Evolutionary conservation across 2,888 invertebrate species (phyloP), one percentile per base, ranked within the genome.

Genomic region (Apocheima hispidaria): DNA sequence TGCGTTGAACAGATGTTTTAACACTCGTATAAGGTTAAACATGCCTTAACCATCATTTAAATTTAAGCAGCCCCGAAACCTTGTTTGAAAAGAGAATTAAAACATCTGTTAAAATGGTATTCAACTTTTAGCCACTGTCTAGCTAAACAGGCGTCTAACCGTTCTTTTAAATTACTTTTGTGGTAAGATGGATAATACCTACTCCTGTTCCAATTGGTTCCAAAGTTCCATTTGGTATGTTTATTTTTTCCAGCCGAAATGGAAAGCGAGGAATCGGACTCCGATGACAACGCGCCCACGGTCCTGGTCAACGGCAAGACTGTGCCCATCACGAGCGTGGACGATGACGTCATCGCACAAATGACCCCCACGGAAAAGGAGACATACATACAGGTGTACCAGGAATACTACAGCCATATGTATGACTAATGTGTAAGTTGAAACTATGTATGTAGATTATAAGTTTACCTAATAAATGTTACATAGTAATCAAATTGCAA

Each of bases 291-390:
- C 80, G 95, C 96, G 40, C 97, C 98, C 2, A 95, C 96, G 14
- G 97, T 99, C 6, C 93, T 94, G 73, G 97, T 98, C 28, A 97
- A 96, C 59, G 96, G 96, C 40, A 95, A 94, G 75, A 94, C 95
- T 14, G 96, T 98, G 68, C 94, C 97, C 1, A 94, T 98, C 60
- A 96, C 97, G 30, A 96, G 97, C 78, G 95, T 99, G 10, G 96
- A 97, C 79, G 97, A 98, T 83, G 95, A 95, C 71, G 94, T 98
- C 77, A 97, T 98, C 72, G 96, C 96, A 0, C 95, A 96, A 85
- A 99, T 99, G 99, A 96, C 97, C 9, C 96, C 97, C 18, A 93
- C 96, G 4, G 99, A 99, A 83, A 98, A 98, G 88, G 98, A 98
- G 81, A 96, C 96, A 36, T 99, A 99, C 86, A 98, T 99, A 73